Evolutionary conservation across 1,140 invertebrate species (phyloP).

Genomic region (Neomicropteryx cornuta): DNA sequence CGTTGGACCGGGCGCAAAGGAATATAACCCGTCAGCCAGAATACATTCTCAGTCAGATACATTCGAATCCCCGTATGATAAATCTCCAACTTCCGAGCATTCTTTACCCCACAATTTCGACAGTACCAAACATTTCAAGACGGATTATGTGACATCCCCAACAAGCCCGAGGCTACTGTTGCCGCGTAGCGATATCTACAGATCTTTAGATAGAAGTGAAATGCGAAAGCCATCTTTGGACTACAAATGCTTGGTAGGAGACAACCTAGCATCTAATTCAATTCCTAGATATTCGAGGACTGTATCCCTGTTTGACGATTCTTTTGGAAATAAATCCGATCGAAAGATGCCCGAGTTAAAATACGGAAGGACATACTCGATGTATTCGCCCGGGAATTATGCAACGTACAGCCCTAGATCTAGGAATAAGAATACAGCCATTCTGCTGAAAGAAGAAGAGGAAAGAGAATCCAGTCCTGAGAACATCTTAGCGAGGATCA

Average conservation of each 20-base stretch:
- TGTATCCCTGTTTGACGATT: constrained; percentile 32
- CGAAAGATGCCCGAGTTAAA: constrained; percentile 26
- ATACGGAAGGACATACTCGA: constrained; percentile 34
- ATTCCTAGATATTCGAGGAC: constrained; percentile 31
- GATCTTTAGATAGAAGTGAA: constrained; percentile 34
- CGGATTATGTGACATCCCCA: no score
- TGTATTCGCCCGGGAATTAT: constrained; percentile 36
- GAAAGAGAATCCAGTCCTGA: constrained; percentile 37
- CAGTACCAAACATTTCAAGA: no score
- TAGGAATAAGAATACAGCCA: constrained; percentile 33
- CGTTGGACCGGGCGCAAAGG: constrained; percentile 40
- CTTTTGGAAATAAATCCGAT: constrained; percentile 20
- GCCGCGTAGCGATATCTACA: constrained; percentile 31
- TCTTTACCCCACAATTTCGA: no score
- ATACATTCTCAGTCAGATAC: constrained; percentile 25
- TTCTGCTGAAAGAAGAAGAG: constrained; percentile 32
- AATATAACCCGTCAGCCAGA: constrained; percentile 35
- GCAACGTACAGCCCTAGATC: constrained; percentile 34
- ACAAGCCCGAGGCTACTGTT: no score
- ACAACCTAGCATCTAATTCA: constrained; percentile 27
- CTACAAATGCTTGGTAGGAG: constrained; percentile 30
- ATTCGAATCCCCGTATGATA: constrained; percentile 26
- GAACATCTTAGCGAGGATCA: constrained; percentile 38
- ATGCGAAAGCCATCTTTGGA: constrained; percentile 29
- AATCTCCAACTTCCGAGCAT: constrained; percentile 31